Base-by-base conservation (phyloP, 2,113 vertebrate species). In the Microcebus murinus region DNA sequence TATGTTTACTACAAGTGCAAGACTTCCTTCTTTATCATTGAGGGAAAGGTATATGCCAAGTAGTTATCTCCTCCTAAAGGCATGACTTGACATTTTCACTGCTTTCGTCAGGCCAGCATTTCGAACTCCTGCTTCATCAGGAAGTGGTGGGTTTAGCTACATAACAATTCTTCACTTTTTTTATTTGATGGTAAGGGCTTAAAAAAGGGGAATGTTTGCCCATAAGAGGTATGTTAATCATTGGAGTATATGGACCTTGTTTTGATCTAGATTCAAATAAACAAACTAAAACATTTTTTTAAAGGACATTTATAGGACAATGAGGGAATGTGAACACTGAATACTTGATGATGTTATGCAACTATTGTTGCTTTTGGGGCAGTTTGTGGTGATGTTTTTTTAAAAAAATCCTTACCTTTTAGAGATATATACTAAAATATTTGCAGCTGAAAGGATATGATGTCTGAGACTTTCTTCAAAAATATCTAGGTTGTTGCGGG, bases 1-100 rank as follows among this genome's bases (percentile, higher is more conserved):
- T 94, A 50, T 91, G 96, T 97, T 98, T 98, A 76, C 95, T 77
- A 86, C 94, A 97, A 94, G 65, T 67, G 48, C 65, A 85, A 76
- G 85, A 57, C 94, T 97, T 70, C 23, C 96, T 83, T 87, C 0
- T 63, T 98, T 98, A 97, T 97, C 97, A 42, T 91, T 92, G 93
- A 52, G 94, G 70, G 92, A 97, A 94, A 97, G 88, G 96, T 96
- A n/a, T 71, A 86, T 25, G n/a, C n/a, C 76, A n/a, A 48, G 10
- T 84, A 84, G 48, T 73, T 96, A 96, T 97, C 97, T 91, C 15
- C 21, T 96, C 39, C 87, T 90, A 90, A 97, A 96, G 97, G 92
- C 81, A 87, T 95, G 97, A 83, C 96, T 97, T 68, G 91, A 94
- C 97, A 61, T 89, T 95, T 97, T 95, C 59, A 63, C 89, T 25